phyloP scores from a whole-genome alignment of 2,113 vertebrate species.

The Xerus inauris region DNA sequence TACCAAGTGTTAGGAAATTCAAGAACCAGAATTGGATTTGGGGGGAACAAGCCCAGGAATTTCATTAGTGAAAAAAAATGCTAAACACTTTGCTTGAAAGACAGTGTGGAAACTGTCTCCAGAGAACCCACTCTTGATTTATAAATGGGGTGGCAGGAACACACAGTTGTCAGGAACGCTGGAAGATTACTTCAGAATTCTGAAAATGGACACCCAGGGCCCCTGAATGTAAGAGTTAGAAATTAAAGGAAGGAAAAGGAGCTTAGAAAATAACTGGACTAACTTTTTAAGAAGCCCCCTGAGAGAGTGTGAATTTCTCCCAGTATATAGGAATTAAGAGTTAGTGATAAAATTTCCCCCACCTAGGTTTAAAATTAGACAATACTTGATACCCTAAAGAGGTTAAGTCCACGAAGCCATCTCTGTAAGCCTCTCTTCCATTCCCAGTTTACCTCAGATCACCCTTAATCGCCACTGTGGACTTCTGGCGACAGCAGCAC shows the following conservation, averaged over 20 bases:
- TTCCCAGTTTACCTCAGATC: slow-evolving; percentile 26
- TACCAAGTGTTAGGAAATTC: not conserved
- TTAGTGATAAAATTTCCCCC: not conserved
- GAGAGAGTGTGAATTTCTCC: slow-evolving; percentile 27
- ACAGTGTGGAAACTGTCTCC: not conserved
- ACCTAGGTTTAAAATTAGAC: slow-evolving; percentile 53
- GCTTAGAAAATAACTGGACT: slow-evolving; percentile 7
- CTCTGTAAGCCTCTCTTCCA: slow-evolving; percentile 6
- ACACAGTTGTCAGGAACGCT: not conserved
- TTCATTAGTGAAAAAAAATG: not conserved
- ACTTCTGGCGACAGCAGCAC: not conserved
- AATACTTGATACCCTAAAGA: not conserved
- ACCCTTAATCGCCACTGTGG: not conserved
- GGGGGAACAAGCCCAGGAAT: not conserved
- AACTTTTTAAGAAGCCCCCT: not conserved
- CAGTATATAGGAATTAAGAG: slow-evolving; percentile 43
- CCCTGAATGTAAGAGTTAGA: not conserved
- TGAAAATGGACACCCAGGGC: not conserved
- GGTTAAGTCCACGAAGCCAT: not conserved
- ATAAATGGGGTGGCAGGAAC: not conserved
- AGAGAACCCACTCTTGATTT: not conserved
- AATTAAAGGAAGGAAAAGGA: slow-evolving; percentile 32
- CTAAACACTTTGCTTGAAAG: not conserved
- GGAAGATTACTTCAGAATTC: not conserved
- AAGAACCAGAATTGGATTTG: not conserved